Evolutionary conservation across 2,113 vertebrate species (phyloP), one percentile per base, ranked within the genome.

Genomic region (Tetraodon nigroviridis): DNA sequence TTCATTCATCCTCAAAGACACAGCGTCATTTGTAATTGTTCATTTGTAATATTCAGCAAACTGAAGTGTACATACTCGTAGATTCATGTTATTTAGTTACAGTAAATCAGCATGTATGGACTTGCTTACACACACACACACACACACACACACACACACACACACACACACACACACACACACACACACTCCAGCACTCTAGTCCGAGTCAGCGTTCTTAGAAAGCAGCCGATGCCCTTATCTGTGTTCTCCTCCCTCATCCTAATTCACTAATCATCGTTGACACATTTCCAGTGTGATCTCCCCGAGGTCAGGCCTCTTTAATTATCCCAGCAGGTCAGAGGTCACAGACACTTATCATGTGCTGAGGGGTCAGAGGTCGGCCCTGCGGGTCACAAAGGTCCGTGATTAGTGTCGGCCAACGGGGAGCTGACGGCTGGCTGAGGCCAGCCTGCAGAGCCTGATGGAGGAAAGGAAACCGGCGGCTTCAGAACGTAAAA

Each of bases 241-340:
- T 75, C 61, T 12, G n/a, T 54, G 45, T 47, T 52, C 53, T 40
- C 73, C 79, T 84, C 79, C 82, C 74, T 85, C 87, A 82, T 68
- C 54, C 82, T 22, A 58, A 79, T 58, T 74, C 71, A 72, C 79
- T 79, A 67, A 81, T 84, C 80, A 72, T 63, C 68, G 51, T 10
- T 24, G 69, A 76, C 78, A 81, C 69, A 72, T 83, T 83, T 78
- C 67, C 75, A 71, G 81, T 81, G 72, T 69, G 47, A 62, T 71
- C 71, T 70, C 60, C 80, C 64, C 10, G 54, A 74, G 78, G 84
- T 80, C 79, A 58, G 57, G 67, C 78, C 85, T 81, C 85, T 88
- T 88, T 90, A 90, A 90, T 89, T 87, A 90, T 89, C 82, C 82
- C 86, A 85, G 78, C 65, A 68, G 89, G 86, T 89, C 89, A 90